Percentiles rank a stretch among this genome's conserved stretches.
Conservation (phyloP, 35 echinoderm and acorn worm genomes). For the Lytechinus pictus region DNA sequence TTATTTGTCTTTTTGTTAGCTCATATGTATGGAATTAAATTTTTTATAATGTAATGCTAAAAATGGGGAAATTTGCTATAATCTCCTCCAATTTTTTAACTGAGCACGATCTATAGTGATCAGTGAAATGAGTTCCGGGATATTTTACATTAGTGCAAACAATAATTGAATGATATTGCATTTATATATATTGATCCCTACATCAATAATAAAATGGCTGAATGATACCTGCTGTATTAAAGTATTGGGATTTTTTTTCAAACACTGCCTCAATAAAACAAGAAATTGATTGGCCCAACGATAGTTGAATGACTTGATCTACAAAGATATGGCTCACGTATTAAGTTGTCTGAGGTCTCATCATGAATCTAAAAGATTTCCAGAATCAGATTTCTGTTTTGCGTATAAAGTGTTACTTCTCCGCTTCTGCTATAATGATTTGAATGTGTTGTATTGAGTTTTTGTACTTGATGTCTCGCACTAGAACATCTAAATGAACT, state of each 20-base stretch:
- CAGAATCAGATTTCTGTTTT: neutral
- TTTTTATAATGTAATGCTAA: neutral
- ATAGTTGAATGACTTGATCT: neutral
- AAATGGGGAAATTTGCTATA: neutral
- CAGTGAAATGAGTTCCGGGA: neutral
- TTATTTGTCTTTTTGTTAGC: neutral
- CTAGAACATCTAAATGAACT: neutral
- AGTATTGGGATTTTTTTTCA: neutral
- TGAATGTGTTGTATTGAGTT: neutral
- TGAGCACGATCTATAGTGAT: neutral
- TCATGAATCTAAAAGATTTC: neutral
- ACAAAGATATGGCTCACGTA: neutral
- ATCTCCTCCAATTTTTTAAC: neutral
- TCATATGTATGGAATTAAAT: neutral
- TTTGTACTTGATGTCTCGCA: too few relatives aligned
- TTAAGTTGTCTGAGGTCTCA: neutral
- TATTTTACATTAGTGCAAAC: neutral
- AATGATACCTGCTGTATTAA: neutral
- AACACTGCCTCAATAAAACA: neutral
- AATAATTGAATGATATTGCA: neutral
- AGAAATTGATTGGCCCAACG: neutral
- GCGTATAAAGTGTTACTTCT: neutral
- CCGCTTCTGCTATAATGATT: neutral
- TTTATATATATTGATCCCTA: neutral
- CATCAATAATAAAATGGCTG: neutral